phyloP scores from a whole-genome alignment of 1,140 invertebrate genomes.

The Drosophila orosa region DNA sequence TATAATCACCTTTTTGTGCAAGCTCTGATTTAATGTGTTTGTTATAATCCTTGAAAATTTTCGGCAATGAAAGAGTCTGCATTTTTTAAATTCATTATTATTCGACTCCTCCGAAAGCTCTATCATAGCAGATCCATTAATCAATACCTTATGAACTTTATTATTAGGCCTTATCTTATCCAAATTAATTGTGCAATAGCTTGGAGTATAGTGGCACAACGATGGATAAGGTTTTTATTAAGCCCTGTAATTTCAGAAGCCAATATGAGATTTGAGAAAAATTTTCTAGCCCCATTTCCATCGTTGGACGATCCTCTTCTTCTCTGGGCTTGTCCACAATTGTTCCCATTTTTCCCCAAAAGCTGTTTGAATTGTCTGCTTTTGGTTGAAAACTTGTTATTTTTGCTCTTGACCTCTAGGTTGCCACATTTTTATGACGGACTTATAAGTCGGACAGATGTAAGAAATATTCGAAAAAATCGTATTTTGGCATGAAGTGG shows the following conservation, averaged over 20 bases:
- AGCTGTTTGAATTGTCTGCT: constrained; percentile 11
- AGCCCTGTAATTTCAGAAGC: not conserved
- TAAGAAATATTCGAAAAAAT: constrained; percentile 2
- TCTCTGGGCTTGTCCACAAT: constrained; percentile 15
- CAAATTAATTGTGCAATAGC: too few species aligned
- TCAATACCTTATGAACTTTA: too few species aligned
- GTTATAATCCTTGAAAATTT: too few species aligned
- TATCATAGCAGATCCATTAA: too few species aligned
- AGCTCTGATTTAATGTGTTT: too few species aligned
- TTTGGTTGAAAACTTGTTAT: constrained; percentile 21
- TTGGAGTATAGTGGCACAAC: constrained; percentile 11
- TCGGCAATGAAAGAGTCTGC: too few species aligned
- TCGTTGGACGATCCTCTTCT: constrained; percentile 8
- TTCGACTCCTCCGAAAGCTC: too few species aligned
- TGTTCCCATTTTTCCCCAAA: constrained; percentile 15
- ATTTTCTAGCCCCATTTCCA: constrained; percentile 3
- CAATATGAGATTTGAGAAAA: constrained; percentile 16
- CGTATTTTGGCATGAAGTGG: constrained; percentile 3
- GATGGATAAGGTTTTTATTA: constrained; percentile 20
- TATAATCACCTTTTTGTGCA: too few species aligned
- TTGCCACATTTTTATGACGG: not conserved
- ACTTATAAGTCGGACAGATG: constrained; percentile 1
- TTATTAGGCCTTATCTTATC: too few species aligned
- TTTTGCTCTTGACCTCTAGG: constrained; percentile 20
- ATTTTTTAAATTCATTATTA: too few species aligned